phyloP scores from a whole-genome alignment of 2,888 invertebrate genomes.

The Meghimatium bilineatum region DNA sequence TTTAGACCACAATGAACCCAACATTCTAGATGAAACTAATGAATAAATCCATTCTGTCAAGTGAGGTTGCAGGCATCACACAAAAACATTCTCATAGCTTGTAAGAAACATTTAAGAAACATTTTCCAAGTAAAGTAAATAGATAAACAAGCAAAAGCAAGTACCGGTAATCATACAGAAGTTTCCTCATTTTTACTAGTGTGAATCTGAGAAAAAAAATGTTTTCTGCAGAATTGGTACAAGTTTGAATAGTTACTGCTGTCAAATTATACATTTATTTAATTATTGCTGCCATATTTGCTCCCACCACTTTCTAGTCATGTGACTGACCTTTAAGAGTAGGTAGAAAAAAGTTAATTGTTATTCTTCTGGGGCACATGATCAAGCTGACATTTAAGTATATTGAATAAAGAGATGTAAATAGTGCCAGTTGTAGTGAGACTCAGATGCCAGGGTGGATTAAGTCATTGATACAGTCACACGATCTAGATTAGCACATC shows the following conservation, averaged over 20 bases:
- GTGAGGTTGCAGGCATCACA: too few species aligned
- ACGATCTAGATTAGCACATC: background rate
- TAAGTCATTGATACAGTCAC: background rate
- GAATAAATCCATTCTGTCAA: too few species aligned
- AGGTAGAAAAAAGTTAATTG: background rate
- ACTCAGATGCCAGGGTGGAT: background rate
- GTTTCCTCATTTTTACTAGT: too few species aligned
- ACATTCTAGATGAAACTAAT: too few species aligned
- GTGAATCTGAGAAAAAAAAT: too few species aligned
- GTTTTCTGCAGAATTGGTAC: too few species aligned
- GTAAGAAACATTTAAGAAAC: too few species aligned
- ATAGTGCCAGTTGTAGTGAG: background rate
- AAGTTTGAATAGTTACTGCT: background rate
- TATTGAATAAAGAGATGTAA: background rate
- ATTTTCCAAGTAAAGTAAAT: too few species aligned
- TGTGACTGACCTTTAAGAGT: background rate
- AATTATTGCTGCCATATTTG: background rate
- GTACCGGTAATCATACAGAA: too few species aligned
- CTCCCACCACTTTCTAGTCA: background rate
- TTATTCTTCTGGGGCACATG: background rate
- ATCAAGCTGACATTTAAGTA: background rate
- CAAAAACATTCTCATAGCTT: too few species aligned
- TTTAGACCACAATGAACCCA: too few species aligned
- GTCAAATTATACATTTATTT: background rate
- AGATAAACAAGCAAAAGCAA: too few species aligned